Evolutionary conservation across 2,113 vertebrate species (phyloP).

Genomic region (Delphinus delphis): DNA sequence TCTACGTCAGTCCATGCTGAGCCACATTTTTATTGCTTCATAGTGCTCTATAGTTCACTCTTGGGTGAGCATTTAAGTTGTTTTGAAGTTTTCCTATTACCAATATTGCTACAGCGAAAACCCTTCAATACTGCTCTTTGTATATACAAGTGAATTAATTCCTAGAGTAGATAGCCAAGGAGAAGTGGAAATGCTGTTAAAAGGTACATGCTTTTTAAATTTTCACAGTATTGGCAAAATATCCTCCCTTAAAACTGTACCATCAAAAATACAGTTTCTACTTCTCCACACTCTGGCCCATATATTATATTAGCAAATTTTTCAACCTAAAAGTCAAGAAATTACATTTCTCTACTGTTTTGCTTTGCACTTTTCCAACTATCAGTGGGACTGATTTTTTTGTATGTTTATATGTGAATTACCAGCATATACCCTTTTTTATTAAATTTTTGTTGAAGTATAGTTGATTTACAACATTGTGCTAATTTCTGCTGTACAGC

Average conservation of each 20-base stretch:
- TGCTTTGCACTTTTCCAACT: neutral
- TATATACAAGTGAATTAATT: neutral
- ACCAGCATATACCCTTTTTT: neutral
- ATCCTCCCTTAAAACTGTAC: neutral
- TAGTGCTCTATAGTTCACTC: neutral
- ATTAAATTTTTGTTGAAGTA: neutral
- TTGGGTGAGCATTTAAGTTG: neutral
- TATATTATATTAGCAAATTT: neutral
- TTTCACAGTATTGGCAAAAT: neutral
- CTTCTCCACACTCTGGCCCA: neutral
- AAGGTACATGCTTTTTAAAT: neutral
- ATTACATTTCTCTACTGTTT: neutral
- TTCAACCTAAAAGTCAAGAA: neutral
- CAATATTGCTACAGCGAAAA: neutral
- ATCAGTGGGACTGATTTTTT: neutral
- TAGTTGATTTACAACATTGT: neutral
- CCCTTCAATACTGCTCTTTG: neutral
- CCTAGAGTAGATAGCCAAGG: neutral
- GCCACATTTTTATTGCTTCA: neutral
- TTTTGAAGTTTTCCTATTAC: neutral
- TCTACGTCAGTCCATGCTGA: neutral
- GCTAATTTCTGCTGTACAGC: neutral
- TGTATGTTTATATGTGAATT: neutral
- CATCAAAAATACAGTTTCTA: neutral
- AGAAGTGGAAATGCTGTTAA: neutral